Base-by-base conservation (phyloP, 2,888 invertebrate species). In the Campoplex capitator region DNA sequence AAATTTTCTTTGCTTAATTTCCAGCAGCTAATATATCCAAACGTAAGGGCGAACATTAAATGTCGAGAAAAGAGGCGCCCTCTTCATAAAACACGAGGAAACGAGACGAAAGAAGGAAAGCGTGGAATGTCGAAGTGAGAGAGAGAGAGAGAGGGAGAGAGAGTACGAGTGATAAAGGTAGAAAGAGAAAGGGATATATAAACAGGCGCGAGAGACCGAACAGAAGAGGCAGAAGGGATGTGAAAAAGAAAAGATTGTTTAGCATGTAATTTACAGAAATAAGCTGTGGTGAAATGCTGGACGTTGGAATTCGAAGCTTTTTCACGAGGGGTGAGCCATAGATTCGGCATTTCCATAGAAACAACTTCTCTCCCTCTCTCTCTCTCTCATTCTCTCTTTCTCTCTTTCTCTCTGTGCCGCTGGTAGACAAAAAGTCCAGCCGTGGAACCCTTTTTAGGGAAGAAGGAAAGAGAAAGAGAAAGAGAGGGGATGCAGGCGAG, bases 381-480 rank as follows among this genome's bases (percentile, higher is more conserved):
- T 35, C n/a, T 58, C 56, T 45, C 62, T 35, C n/a, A 51, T 48
- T 56, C 62, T 82, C 48, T 65, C 62, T 32, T 35, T 56, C 54
- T 42, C 48, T 56, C 18, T 78, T 51, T 58, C 68, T 67, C 78
- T 82, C 62, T 13, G n/a, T 28, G 51, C 42, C 75, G 38, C 23
- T 35, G 70, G 62, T 48, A 71, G 65, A 79, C 75, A 75, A 87
- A 83, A 84, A 73, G 58, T 68, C 65, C 67, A 48, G 13, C 58
- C 18, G 54, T 80, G 85, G 85, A 91, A 91, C 90, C 90, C 90
- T 90, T 91, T 91, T 90, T 88, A 87, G 78, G 84, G 77, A 68
- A 62, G 70, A 32, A 42, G 18, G n/a, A 67, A 16, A 75, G 56
- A 74, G 67, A 28, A 38, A n/a, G 45, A 28, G 56, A 18, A n/a